Conservation (phyloP, 37 sponge, comb jelly and placozoan genomes). For the Lycopodina hypogea region DNA sequence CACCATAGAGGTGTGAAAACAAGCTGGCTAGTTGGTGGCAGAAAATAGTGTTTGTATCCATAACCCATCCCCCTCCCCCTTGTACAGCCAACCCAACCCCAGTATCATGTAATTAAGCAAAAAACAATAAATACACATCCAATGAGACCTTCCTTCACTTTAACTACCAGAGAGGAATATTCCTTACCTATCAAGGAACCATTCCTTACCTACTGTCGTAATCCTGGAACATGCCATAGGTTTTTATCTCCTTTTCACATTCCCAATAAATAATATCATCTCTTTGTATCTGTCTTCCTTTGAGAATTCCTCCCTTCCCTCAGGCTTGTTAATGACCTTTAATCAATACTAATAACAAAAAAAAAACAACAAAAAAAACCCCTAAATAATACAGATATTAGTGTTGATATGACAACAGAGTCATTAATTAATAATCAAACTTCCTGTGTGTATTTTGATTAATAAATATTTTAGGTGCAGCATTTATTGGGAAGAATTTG, state of each 20-base stretch:
- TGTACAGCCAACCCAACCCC: too few relatives aligned
- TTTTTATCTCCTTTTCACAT: conserved; percentile 69
- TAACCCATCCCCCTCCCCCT: too few relatives aligned
- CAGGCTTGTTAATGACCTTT: conserved; percentile 37
- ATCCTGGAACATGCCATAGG: conserved; percentile 79
- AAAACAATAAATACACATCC: too few relatives aligned
- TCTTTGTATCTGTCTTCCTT: conserved; percentile 54
- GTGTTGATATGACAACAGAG: background rate
- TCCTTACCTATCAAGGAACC: background rate
- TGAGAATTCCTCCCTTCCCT: conserved; percentile 13
- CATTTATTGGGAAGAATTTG: too few relatives aligned
- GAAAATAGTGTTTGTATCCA: too few relatives aligned
- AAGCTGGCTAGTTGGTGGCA: too few relatives aligned
- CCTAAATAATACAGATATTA: background rate
- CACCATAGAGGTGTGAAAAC: too few relatives aligned
- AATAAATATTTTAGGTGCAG: too few relatives aligned
- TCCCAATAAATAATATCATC: conserved; percentile 61
- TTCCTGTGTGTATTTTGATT: too few relatives aligned
- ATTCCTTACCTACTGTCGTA: conserved; percentile 63
- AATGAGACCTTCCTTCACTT: too few relatives aligned
- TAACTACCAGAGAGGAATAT: background rate
- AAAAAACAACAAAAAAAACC: background rate
- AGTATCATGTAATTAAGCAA: too few relatives aligned
- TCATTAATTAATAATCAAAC: background rate
- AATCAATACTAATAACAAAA: conserved; percentile 1